These are phyloP conservation scores for Acrossocheilus wenchowensis DNA, from an alignment of 2,797 vertebrate genomes.

Conservation along the genomic window DNA sequence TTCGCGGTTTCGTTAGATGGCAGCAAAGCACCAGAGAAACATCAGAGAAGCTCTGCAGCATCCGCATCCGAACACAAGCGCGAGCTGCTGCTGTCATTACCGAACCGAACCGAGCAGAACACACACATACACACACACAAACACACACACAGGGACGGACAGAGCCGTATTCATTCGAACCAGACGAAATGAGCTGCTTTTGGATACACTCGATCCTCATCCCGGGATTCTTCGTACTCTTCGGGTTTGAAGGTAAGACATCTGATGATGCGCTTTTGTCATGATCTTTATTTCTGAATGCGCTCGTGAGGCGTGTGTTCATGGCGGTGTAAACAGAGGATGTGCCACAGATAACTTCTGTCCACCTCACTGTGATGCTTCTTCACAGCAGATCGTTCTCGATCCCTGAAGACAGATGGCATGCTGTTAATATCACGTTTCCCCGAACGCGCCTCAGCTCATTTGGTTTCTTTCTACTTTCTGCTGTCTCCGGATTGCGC, in stretches of 20 bases:
- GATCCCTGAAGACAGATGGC: background rate
- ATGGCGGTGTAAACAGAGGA: background rate
- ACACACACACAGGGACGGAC: background rate
- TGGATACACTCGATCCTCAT: slow-evolving; percentile 66
- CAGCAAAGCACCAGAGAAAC: slow-evolving; percentile 40
- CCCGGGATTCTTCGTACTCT: slow-evolving; percentile 59
- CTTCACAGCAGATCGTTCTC: background rate
- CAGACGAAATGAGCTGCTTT: slow-evolving; percentile 59
- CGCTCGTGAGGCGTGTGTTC: background rate
- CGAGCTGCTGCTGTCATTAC: slow-evolving; percentile 16
- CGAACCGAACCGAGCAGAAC: slow-evolving; percentile 36
- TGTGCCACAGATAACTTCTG: background rate
- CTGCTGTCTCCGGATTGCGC: background rate
- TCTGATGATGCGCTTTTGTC: slow-evolving; percentile 13
- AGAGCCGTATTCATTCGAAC: slow-evolving; percentile 10
- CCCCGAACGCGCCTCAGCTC: background rate
- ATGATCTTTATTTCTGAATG: background rate
- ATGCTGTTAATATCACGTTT: background rate
- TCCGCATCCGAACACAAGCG: slow-evolving; percentile 5
- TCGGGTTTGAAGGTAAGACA: slow-evolving; percentile 64
- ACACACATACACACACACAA: background rate
- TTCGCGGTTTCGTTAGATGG: slow-evolving; percentile 35
- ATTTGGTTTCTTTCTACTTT: background rate
- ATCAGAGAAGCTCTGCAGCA: background rate
- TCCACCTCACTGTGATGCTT: background rate